These are phyloP conservation scores for Hypomecis atomaria DNA, from an alignment of 2,888 invertebrate species.

Conservation along the genomic window DNA sequence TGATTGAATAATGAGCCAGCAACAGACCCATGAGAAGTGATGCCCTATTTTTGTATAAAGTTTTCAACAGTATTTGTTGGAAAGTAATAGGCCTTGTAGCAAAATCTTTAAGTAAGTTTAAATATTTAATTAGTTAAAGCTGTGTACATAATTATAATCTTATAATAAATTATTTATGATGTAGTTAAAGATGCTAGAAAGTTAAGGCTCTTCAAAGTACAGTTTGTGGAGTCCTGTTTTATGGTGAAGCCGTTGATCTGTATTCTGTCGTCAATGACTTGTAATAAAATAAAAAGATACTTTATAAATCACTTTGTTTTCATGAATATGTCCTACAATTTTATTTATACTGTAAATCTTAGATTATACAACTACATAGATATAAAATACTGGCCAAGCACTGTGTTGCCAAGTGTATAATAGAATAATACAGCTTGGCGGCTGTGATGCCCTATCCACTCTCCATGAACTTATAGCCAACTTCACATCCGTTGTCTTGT, in stretches of 20 bases:
- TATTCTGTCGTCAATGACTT: constrained; percentile 25
- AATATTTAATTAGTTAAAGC: constrained; percentile 46
- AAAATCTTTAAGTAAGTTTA: constrained; percentile 35
- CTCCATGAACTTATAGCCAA: too few relatives aligned
- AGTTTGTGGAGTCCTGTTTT: constrained; percentile 49
- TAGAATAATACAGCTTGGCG: too few relatives aligned
- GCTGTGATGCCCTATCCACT: too few relatives aligned
- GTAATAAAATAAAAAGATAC: constrained; percentile 70
- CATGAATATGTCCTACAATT: neutral
- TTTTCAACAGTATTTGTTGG: constrained; percentile 11
- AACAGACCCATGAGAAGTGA: neutral
- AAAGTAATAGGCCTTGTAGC: constrained; percentile 16
- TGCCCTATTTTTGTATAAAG: constrained; percentile 10
- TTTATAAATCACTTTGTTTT: constrained; percentile 49
- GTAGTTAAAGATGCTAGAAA: constrained; percentile 57
- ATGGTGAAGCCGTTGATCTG: constrained; percentile 45
- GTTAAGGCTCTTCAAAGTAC: constrained; percentile 52
- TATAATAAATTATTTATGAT: constrained; percentile 78
- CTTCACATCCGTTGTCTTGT: too few relatives aligned
- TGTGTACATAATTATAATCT: constrained; percentile 65
- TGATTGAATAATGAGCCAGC: neutral
- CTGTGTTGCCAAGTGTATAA: too few relatives aligned
- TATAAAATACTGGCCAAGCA: too few relatives aligned
- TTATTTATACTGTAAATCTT: neutral
- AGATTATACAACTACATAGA: too few relatives aligned